Evolutionary conservation across 2,797 vertebrate genomes (phyloP).

Genomic region (Stomatorhinus walkeri): DNA sequence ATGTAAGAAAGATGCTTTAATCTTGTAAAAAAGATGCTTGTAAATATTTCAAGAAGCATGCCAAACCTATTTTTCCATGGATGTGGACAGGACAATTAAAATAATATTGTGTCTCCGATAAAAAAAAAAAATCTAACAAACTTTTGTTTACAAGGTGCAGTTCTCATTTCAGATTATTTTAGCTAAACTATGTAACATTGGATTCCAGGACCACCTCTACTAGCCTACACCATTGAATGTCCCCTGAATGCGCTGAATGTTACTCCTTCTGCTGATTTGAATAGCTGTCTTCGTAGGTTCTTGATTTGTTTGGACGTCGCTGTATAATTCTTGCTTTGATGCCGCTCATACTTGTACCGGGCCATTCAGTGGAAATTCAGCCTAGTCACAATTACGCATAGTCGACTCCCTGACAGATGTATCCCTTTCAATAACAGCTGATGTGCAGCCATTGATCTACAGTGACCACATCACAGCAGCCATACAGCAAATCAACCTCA

Average conservation of each 20-base stretch:
- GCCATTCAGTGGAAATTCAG: background rate
- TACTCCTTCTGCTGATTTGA: background rate
- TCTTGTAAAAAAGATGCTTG: background rate
- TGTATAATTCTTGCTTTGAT: background rate
- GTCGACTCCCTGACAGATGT: background rate
- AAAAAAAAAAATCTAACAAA: background rate
- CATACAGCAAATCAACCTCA: background rate
- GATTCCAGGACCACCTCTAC: background rate
- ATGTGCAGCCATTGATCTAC: background rate
- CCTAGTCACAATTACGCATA: background rate
- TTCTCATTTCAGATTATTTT: background rate
- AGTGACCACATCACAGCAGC: background rate
- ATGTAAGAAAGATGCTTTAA: background rate
- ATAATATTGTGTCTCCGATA: background rate
- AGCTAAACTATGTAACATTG: background rate
- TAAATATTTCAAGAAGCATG: background rate
- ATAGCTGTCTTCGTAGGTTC: background rate
- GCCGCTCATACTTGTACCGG: background rate
- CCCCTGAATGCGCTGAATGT: background rate
- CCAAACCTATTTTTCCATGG: background rate
- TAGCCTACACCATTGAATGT: background rate
- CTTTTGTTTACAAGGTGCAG: background rate
- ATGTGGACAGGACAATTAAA: background rate
- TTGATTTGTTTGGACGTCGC: background rate
- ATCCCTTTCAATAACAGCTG: background rate